Base-by-base conservation (phyloP, 2,113 vertebrate genomes). In the Ceyx melanurus region DNA sequence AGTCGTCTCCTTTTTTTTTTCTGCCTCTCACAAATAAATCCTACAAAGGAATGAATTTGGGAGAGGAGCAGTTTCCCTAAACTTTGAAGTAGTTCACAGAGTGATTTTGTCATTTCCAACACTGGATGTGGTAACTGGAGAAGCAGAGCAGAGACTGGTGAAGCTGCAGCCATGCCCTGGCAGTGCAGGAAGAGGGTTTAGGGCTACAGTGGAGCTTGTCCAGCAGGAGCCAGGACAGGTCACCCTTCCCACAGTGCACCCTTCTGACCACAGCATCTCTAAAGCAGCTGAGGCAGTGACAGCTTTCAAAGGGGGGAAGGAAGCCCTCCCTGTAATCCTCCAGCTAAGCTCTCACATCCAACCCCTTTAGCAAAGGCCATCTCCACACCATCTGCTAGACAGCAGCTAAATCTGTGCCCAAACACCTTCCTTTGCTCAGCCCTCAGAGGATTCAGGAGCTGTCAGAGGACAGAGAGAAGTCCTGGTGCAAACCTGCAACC, bases 261-360 rank as follows among this genome's bases (percentile, higher is more conserved):
- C 31, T n/a, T 25, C 6, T 6, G n/a, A 43, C 45, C 8, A 29
- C 19, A 43, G 48, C 1, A 14, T n/a, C 57, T 42, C n/a, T 3
- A 60, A 51, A 77, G 23, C 64, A 62, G 64, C 58, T 42, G 53
- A 57, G 76, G 35, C 15, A 20, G 50, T 3, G 50, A 60, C 81
- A 54, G 82, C 45, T 79, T 89, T 79, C 51, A 11, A 33, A 56
- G 70, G 10, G 11, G 64, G 51, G 31, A 29, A 79, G 51, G 77
- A 61, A 89, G 51, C 45, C 31, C 62, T 71, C 18, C 67, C 35
- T 0, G 0, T 75, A 79, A 86, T 92, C 89, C 62, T 45, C 45
- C 73, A 56, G 78, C 62, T 86, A 37, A 86, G 90, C 86, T 83
- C 57, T 19, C 65, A 35, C 62, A 61, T 74, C 72, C 61, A 56